Percentiles rank a stretch among this genome's conserved stretches.
phyloP scores from a whole-genome alignment of 2,797 vertebrate species.

The Danio tinwini region DNA sequence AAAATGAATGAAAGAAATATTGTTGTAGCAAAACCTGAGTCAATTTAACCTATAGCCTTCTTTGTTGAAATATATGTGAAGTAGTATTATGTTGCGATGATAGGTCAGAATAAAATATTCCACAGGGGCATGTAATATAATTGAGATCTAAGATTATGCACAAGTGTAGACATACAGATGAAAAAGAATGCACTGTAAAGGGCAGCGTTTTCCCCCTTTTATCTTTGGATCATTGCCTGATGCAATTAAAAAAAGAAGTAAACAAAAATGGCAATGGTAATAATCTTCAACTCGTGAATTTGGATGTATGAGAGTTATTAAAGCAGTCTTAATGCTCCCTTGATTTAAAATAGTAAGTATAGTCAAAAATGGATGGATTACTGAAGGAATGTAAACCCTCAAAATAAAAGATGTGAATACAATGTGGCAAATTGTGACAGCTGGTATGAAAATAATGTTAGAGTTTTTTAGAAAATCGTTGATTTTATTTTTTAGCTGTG shows the following conservation, averaged over 20 bases:
- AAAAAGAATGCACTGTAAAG: no score
- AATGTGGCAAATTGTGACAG: not conserved
- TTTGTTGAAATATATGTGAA: not conserved
- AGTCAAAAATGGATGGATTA: slow-evolving; percentile 36
- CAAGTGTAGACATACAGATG: no score
- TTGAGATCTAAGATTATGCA: no score
- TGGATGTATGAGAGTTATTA: slow-evolving; percentile 60
- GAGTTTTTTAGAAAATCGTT: no score
- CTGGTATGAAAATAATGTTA: not conserved
- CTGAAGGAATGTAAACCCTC: slow-evolving; percentile 48
- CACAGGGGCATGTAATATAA: no score
- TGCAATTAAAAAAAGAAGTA: no score
- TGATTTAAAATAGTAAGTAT: slow-evolving; percentile 59
- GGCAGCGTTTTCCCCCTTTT: no score
- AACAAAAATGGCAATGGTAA: no score
- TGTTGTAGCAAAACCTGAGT: not conserved
- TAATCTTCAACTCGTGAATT: slow-evolving; percentile 22
- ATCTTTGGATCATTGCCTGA: no score
- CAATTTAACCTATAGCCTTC: not conserved
- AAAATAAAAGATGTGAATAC: not conserved
- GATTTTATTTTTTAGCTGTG: not conserved
- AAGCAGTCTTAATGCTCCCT: slow-evolving; percentile 57
- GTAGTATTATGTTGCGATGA: not conserved
- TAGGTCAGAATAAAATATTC: no score
- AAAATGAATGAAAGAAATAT: not conserved